These are phyloP conservation scores for Whitmania pigra DNA, from an alignment of 1,140 invertebrate species.

Conservation along the genomic window DNA sequence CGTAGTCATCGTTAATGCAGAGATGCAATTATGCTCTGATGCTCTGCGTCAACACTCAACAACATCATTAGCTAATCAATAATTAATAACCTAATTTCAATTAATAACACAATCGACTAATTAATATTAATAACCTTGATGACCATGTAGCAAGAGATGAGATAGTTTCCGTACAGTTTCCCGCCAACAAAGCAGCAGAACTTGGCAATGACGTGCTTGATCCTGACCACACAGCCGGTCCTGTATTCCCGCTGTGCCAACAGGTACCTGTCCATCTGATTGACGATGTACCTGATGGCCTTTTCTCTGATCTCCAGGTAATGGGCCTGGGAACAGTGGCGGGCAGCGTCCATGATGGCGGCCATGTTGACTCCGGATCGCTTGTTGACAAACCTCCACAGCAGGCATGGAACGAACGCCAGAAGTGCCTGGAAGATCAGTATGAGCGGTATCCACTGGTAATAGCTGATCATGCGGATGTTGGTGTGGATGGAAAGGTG, in stretches of 20 bases:
- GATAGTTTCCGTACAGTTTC: slow-evolving; percentile 44
- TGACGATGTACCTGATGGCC: slow-evolving; percentile 39
- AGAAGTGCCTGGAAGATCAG: slow-evolving; percentile 46
- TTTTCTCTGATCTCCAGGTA: slow-evolving; percentile 36
- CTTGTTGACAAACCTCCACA: slow-evolving; percentile 46
- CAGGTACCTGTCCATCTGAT: slow-evolving; percentile 30
- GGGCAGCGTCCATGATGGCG: slow-evolving; percentile 24
- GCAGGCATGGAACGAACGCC: slow-evolving; percentile 48
- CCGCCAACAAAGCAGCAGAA: slow-evolving; percentile 32
- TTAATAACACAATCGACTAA: slow-evolving; percentile 24
- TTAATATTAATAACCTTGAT: slow-evolving; percentile 34
- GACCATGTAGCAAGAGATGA: slow-evolving; percentile 43
- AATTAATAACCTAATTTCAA: too few species aligned
- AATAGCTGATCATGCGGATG: slow-evolving; percentile 38
- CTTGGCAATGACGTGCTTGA: slow-evolving; percentile 20
- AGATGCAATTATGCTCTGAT: background rate
- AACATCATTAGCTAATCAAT: too few species aligned
- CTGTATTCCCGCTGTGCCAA: slow-evolving; percentile 18
- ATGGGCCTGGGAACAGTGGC: slow-evolving; percentile 34
- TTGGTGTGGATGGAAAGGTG: slow-evolving; percentile 31
- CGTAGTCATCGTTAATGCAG: background rate
- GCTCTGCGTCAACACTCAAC: too few species aligned
- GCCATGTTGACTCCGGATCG: slow-evolving; percentile 43
- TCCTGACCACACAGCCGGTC: slow-evolving; percentile 31
- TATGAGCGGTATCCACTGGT: slow-evolving; percentile 49